Base-by-base conservation (phyloP, 2,797 vertebrate genomes). In the Chaetophractus vellerosus region DNA sequence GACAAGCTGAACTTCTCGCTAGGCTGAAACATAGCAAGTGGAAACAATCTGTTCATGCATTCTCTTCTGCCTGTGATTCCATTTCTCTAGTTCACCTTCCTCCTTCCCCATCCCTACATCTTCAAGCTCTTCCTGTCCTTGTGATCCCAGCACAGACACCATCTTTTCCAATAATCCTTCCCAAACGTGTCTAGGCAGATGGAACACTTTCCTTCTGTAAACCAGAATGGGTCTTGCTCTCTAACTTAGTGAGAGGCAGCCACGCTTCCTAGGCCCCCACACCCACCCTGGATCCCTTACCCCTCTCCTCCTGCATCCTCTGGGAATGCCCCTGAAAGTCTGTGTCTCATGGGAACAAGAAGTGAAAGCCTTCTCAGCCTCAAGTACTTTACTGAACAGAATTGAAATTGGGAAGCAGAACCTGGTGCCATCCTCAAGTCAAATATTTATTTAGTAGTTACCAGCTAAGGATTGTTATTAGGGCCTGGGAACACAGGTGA, bases 271-370 rank as follows among this genome's bases (percentile, higher is more conserved):
- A n/a, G 45, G 86, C 31, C 3, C 24, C n/a, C 26, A 45, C 1
- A 15, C 26, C 26, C 0, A 9, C 36, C 24, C 12, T 0, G 1
- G 48, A 41, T 7, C 15, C 12, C 15, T 2, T 1, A 2, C 2
- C 2, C 21, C 15, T 45, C 23, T 59, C 19, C 7, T 78, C 2
- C 45, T 55, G 18, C 12, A 36, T 33, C 31, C 6, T 59, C 33
- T 26, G 55, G 33, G 21, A 48, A 23, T n/a, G 16, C 36, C 79
- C 8, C 36, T 15, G 9, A 31, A 63, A 75, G 36, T 33, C 16
- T 71, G 31, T 31, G 9, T 41, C 78, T 90, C 36, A 15, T 38
- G 50, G 9, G n/a, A 64, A 69, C n/a, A 31, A 75, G 15, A 31
- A 55, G 9, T 5, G 15, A 48, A 36, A 50, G 9, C 28, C 31